Evolutionary conservation across 2,888 invertebrate genomes (phyloP).

Genomic region (Plusia festucae): DNA sequence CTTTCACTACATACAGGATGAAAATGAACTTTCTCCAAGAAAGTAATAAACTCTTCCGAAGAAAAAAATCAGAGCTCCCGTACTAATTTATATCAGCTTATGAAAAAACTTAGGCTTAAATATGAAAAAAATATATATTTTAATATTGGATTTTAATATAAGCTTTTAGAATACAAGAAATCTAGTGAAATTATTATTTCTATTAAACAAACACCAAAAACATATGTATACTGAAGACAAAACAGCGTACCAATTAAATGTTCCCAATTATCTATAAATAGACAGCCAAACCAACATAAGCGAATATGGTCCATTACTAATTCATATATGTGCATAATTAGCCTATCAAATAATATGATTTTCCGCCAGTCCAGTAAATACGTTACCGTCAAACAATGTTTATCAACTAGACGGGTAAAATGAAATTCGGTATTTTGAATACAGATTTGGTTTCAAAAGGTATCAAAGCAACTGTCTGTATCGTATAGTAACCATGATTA

Average conservation of each 20-base stretch:
- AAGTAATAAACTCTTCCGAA: no score
- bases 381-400: conserved; percentile 29
- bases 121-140: no score
- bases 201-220: background rate
- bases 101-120: no score
- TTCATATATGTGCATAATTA: conserved; percentile 56
- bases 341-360: conserved; percentile 49
- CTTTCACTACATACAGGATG: no score
- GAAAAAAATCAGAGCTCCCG: no score
- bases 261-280: conserved; percentile 26
- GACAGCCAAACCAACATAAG: conserved; percentile 20
- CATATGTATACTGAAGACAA: background rate
- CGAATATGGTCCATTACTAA: conserved; percentile 37
- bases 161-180: no score
- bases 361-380: conserved; percentile 23
- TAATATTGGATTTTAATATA: no score
- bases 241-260: conserved; percentile 10
- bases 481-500: no score
- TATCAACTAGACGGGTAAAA: conserved; percentile 28
- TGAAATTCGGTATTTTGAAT: conserved; percentile 44
- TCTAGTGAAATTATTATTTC: background rate
- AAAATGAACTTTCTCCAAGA: no score
- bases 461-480: conserved; percentile 24
- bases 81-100: no score
- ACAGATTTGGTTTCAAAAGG: conserved; percentile 14